Base-by-base conservation (phyloP, 2,113 vertebrate genomes). In the Capricornis sumatraensis region DNA sequence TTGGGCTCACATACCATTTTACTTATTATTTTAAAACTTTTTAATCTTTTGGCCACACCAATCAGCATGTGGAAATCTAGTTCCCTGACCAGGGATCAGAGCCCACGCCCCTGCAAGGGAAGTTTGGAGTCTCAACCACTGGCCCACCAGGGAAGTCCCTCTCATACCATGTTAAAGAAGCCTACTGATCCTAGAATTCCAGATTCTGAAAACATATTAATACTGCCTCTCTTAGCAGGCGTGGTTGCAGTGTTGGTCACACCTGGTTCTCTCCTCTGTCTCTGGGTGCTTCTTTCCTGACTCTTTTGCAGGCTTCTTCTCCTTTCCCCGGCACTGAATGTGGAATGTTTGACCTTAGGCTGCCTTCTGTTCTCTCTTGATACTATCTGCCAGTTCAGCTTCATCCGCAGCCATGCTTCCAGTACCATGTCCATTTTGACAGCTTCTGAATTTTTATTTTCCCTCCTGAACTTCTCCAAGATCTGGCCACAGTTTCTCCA, bases 241-340 rank as follows among this genome's bases (percentile, higher is more conserved):
- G 0, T 52, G 23, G 16, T 27, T 11, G 50, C 6, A 23, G 11
- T 14, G 11, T 7, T n/a, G 40, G 4, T 36, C 4, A 6, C 1
- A 6, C 27, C 60, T 55, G 52, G 0, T 76, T 97, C 85, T 40
- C n/a, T 25, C 43, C 33, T 64, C 7, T 16, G 13, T 85, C 76
- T 94, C 16, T 21, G 10, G 50, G 6, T 50, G 6, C 33, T 28
- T 21, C 11, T 79, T 58, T 33, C 25, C 62, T 64, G 78, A 47
- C 55, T 57, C 11, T 53, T n/a, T 28, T n/a, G 6, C 10, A 57
- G 30, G 11, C 8, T 64, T 6, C 53, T 50, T 81, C 57, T 43
- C 6, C 71, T 85, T 6, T 15, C 15, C 89, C 55, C 19, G 17
- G 14, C 17, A 30, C 79, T 93, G 15, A 47, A 4, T 30, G 53